phyloP scores from a whole-genome alignment of 64 coral and sea anemone genomes.

The Hydrozoanthus tunicans region DNA sequence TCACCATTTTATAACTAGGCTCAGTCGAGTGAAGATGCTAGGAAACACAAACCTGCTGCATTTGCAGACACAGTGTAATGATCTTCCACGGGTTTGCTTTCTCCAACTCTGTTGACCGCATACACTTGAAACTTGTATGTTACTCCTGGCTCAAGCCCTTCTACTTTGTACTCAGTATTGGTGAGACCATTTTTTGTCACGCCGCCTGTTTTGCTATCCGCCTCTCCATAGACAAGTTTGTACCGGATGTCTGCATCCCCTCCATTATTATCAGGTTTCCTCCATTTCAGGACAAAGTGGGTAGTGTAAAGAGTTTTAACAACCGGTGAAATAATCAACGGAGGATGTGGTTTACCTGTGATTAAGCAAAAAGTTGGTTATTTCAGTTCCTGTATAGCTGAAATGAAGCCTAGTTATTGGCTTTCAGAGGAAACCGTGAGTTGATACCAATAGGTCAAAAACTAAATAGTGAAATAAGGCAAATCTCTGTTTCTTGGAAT shows the following conservation, averaged over 20 bases:
- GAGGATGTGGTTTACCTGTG: constrained; percentile 14
- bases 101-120: not conserved
- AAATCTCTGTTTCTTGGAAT: too few species aligned
- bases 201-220: not conserved
- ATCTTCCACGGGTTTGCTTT: not conserved
- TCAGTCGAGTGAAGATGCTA: too few species aligned
- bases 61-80: not conserved
- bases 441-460: too few species aligned
- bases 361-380: not conserved
- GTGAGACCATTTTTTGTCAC: not conserved
- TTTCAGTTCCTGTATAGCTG: not conserved
- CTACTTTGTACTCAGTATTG: not conserved
- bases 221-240: not conserved
- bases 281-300: not conserved
- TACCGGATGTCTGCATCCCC: not conserved
- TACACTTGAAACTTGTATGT: constrained; percentile 20
- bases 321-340: not conserved
- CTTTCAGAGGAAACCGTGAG: not conserved
- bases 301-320: not conserved
- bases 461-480: not conserved
- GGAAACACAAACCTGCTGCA: not conserved
- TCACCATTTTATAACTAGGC: too few species aligned
- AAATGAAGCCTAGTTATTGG: not conserved
- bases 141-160: not conserved
- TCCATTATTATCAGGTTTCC: not conserved